phyloP scores from a whole-genome alignment of 2,888 invertebrate species.

The Cataglyphis albicans region DNA sequence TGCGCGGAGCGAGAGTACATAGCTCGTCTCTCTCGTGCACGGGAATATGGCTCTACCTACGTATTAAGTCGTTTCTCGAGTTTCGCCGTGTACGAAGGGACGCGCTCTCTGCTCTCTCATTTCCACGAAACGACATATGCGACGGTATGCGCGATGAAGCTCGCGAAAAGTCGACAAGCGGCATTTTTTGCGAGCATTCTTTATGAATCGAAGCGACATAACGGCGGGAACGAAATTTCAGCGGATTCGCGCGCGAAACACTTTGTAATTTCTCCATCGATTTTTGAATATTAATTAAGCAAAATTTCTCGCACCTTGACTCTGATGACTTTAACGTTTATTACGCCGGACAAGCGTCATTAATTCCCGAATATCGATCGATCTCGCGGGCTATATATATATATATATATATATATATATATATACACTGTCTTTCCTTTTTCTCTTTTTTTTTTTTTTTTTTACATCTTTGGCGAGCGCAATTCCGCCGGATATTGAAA shows the following conservation, averaged over 20 bases:
- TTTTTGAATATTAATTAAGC: slow-evolving; percentile 4
- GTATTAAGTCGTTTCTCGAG: slow-evolving; percentile 71
- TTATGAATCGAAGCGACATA: slow-evolving; percentile 14
- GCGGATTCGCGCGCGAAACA: neutral
- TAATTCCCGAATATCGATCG: slow-evolving; percentile 29
- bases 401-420: too few relatives aligned
- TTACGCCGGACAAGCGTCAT: slow-evolving; percentile 11
- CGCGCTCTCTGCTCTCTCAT: slow-evolving; percentile 35
- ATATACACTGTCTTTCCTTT: neutral
- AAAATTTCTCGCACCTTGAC: neutral
- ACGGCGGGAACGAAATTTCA: neutral
- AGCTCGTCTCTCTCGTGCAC: slow-evolving; percentile 22
- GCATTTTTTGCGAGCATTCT: too few relatives aligned
- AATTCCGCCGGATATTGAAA: slow-evolving; percentile 70
- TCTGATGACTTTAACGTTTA: neutral
- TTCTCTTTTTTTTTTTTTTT: slow-evolving; percentile 44
- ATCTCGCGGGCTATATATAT: neutral
- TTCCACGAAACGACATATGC: slow-evolving; percentile 60
- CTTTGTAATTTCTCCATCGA: neutral
- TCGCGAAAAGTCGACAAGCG: slow-evolving; percentile 29
- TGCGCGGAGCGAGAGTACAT: slow-evolving; percentile 38
- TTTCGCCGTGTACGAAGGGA: slow-evolving; percentile 45
- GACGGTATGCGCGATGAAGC: neutral
- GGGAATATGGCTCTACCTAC: slow-evolving; percentile 51
- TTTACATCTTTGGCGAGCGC: neutral